Evolutionary conservation across 53 echinoderm and acorn worm genomes (phyloP), one percentile per base, ranked within the genome.

Genomic region (Luidia sarsii): DNA sequence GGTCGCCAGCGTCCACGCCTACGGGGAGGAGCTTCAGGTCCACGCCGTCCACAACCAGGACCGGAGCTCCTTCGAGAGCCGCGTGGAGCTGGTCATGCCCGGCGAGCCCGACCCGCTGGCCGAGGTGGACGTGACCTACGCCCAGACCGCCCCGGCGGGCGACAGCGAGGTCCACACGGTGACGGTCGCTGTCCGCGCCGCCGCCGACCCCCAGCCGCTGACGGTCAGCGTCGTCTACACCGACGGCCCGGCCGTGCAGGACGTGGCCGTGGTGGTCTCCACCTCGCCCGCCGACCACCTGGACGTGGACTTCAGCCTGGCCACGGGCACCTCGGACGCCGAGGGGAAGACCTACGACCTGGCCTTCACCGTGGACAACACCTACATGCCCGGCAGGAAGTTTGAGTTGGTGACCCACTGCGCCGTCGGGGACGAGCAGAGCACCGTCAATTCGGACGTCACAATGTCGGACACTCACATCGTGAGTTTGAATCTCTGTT

Each of bases 31-130:
- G 1, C 61, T 37, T 32, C 59, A 61, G 2, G 36, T 77, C 6
- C 77, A 77, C 61, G 45, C 48, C 2, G 20, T 77, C 7, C 48
- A 77, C 48, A 60, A 21, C 48, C 33, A 77, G 33, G 77, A 43
- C 18, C 20, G 33, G n/a, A 45, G 46, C 61, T 60, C 77, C 19
- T 60, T 77, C 48, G 27, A 77, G 33, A 41, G 43, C 48, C 59
- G 48, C 21, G 32, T 77, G 18, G 61, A 77, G 48, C 3, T 77
- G 16, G 45, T 60, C 61, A 59, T 55, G 11, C 43, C 27, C 45
- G 30, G n/a, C 16, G 61, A 77, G 33, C 16, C 7, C 7, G 23
- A 61, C 13, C 77, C 77, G 0, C 59, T 60, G 14, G 77, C 77
- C n/a, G 77, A 77, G 22, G 33, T 19, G 0, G 77, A 77, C 13